Conservation (phyloP, 1,140 invertebrate genomes). For the Oscheius sp. region DNA sequence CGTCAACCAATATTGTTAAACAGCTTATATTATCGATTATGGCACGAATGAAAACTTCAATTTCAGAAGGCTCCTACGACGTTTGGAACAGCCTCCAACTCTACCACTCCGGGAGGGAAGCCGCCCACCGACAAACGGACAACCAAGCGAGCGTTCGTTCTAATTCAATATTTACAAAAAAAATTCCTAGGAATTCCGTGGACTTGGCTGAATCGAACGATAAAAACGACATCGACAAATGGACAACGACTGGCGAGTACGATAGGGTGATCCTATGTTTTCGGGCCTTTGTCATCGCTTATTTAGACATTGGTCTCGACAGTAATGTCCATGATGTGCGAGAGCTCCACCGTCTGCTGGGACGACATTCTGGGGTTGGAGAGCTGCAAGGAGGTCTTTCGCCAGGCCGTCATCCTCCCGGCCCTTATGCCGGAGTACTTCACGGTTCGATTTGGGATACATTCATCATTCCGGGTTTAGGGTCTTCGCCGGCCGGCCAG, state of each 20-base stretch:
- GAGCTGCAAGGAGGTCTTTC: conserved; percentile 87
- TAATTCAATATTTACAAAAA: conserved; percentile 17
- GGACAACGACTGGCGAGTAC: neutral
- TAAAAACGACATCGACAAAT: neutral
- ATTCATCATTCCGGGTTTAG: conserved; percentile 20
- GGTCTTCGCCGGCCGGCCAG: conserved; percentile 59
- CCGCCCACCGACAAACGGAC: no score
- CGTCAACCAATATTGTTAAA: no score
- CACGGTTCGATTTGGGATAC: conserved; percentile 64
- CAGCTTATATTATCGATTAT: no score
- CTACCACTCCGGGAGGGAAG: no score
- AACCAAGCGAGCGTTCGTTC: no score
- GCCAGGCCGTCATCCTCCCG: conserved; percentile 95
- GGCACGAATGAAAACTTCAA: no score
- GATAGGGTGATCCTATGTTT: neutral
- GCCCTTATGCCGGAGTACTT: conserved; percentile 99
- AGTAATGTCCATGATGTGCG: conserved; percentile 91
- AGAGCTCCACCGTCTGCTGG: conserved; percentile 91
- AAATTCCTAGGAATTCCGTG: neutral
- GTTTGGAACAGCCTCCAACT: no score
- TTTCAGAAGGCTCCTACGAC: no score
- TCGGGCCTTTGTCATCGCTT: neutral
- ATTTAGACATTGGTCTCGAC: neutral
- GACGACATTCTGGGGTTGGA: conserved; percentile 93
- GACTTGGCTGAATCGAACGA: neutral